Conservation (phyloP, 2,797 vertebrate species). For the Silurus lanzhouensis region DNA sequence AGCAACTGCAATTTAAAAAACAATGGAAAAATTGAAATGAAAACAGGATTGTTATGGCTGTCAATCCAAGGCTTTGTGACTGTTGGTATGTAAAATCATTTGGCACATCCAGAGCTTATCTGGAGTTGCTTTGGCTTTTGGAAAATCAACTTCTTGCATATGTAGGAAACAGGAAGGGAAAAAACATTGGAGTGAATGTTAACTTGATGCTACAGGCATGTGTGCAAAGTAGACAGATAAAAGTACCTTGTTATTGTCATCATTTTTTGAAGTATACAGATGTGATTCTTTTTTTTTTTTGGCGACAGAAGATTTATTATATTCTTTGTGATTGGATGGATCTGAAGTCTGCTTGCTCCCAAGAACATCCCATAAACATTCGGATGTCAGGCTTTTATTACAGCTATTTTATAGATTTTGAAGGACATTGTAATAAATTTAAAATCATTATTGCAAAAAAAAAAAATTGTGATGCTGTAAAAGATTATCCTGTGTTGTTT, state of each 20-base stretch:
- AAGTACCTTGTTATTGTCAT: constrained; percentile 14
- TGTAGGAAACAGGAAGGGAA: constrained; percentile 1
- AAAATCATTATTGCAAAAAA: not conserved
- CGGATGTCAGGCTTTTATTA: constrained; percentile 7
- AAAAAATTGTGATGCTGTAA: constrained; percentile 7
- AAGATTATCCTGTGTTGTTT: constrained; percentile 6
- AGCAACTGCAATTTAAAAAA: not conserved
- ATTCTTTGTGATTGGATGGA: constrained; percentile 41
- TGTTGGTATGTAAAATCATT: not conserved
- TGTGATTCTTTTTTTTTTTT: not conserved
- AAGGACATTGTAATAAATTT: not conserved
- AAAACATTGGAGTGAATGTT: constrained; percentile 10
- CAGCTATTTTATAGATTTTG: not conserved
- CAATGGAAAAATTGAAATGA: not conserved
- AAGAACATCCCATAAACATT: not conserved
- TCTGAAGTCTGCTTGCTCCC: not conserved
- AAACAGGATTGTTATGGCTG: not conserved
- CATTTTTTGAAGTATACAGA: not conserved
- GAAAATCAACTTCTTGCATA: not conserved
- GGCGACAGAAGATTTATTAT: constrained; percentile 26
- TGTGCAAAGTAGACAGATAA: constrained; percentile 17
- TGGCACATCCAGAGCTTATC: not conserved
- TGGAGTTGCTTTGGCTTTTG: not conserved
- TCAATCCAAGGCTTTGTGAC: not conserved
- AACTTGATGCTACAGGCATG: not conserved